Base-by-base conservation (phyloP, 2,113 vertebrate species). In the Peromyscus leucopus region DNA sequence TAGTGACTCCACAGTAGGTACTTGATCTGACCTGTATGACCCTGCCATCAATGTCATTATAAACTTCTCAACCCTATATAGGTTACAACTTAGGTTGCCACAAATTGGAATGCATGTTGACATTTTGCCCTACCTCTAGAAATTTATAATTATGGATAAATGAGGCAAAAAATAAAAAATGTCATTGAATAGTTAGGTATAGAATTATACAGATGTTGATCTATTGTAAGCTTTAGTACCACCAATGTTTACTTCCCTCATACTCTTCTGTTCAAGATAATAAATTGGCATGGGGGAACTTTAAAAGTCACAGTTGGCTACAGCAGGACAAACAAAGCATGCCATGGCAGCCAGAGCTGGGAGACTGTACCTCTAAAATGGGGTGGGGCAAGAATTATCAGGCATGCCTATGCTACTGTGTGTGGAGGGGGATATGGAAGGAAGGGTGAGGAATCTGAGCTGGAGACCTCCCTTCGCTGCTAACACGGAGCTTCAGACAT, bases 71-170 rank as follows among this genome's bases (percentile, higher is more conserved):
- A 28, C 15, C 83, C 95, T 6, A 76, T 85, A 51, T 85, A 59
- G 0, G 11, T 16, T 90, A 16, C 7, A 39, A 24, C 22, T 88
- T 21, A 89, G 48, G 5, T 83, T 72, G 90, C 55, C 80, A 69
- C 90, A 93, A 83, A 91, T 28, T 88, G 57, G 57, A 21, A 86
- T 55, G 94, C 88, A 90, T 46, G 21, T 76, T 93, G 46, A 93
- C 33, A 90, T 33, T 76, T 93, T 83, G 16, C 59, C 36, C 67
- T 46, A 80, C 7, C 88, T 95, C 92, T 92, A 97, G 63, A 88
- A 95, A 93, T 71, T 76, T 92, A 57, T 26, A 85, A 72, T 89
- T 93, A 96, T 46, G 92, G 15, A 76, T 33, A 93, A 7, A 83
- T 75, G 8, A 4, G 22, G 28, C 46, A 5, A 24, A 46, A 69